Evolutionary conservation across 2,113 vertebrate species (phyloP).

Genomic region (Gallinago paraguaiae): DNA sequence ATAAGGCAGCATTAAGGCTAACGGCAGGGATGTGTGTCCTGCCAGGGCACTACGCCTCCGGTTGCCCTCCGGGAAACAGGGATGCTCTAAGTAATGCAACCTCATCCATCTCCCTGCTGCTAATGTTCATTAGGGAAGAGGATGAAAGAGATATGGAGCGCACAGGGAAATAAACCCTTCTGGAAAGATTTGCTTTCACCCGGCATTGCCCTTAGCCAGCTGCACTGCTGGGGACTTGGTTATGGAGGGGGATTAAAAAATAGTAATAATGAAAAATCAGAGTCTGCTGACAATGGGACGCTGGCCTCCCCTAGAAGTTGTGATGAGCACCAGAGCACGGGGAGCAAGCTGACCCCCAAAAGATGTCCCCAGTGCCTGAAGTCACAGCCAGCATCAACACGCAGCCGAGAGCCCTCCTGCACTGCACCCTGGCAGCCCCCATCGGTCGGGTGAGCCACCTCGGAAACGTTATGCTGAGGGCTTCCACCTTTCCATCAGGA

Average conservation of each 20-base stretch:
- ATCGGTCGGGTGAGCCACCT: neutral
- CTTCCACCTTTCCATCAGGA: neutral
- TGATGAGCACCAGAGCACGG: neutral
- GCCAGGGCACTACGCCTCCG: neutral
- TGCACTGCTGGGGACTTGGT: neutral
- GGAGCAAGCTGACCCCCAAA: neutral
- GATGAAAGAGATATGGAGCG: neutral
- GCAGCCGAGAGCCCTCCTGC: neutral
- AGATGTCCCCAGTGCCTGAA: neutral
- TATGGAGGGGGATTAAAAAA: neutral
- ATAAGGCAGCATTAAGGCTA: neutral
- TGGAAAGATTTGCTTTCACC: neutral
- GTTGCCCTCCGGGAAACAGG: neutral
- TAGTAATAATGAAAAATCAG: neutral
- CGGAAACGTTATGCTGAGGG: neutral
- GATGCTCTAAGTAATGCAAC: neutral
- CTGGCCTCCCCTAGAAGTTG: neutral
- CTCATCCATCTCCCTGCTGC: neutral
- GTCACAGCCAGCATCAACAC: neutral
- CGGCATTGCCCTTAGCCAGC: neutral
- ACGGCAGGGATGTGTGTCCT: neutral
- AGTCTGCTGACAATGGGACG: neutral
- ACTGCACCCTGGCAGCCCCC: rapidly evolving
- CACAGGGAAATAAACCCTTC: neutral
- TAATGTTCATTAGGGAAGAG: neutral